Percentiles rank a stretch among this genome's conserved stretches.
Evolutionary conservation across 2,797 vertebrate species (phyloP).

Genomic region (Sardinella longiceps): DNA sequence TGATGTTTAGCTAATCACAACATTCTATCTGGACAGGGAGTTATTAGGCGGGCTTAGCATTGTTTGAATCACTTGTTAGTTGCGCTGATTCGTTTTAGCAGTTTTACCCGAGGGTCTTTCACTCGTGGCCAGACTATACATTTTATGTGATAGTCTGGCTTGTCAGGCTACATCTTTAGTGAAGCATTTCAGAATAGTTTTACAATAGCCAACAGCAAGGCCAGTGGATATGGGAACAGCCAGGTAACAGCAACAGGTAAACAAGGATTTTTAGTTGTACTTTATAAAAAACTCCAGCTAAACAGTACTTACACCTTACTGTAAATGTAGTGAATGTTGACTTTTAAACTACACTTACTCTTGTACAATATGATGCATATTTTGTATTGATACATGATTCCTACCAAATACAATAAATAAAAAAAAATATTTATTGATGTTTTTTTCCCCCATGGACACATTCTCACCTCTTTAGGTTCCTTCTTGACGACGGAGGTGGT

Average conservation of each 20-base stretch:
- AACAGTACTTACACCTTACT: neutral
- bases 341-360: neutral
- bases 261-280: neutral
- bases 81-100: too few relatives aligned
- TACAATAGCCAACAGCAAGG: neutral
- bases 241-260: too few relatives aligned
- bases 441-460: neutral
- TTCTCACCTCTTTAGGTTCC: conserved; percentile 80
- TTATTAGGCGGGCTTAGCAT: too few relatives aligned
- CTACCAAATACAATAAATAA: neutral
- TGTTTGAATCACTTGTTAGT: too few relatives aligned
- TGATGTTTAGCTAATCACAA: too few relatives aligned
- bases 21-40: too few relatives aligned
- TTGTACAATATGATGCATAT: too few relatives aligned
- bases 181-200: neutral
- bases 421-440: neutral
- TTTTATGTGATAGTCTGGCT: too few relatives aligned
- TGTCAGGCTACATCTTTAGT: too few relatives aligned
- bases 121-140: too few relatives aligned
- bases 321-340: neutral
- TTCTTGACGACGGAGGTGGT: conserved; percentile 60
- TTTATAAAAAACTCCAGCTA: neutral
- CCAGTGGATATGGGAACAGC: neutral
- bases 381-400: neutral
- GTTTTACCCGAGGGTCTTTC: too few relatives aligned